phyloP scores from a whole-genome alignment of 2,888 invertebrate genomes.

The Serripes groenlandicus region DNA sequence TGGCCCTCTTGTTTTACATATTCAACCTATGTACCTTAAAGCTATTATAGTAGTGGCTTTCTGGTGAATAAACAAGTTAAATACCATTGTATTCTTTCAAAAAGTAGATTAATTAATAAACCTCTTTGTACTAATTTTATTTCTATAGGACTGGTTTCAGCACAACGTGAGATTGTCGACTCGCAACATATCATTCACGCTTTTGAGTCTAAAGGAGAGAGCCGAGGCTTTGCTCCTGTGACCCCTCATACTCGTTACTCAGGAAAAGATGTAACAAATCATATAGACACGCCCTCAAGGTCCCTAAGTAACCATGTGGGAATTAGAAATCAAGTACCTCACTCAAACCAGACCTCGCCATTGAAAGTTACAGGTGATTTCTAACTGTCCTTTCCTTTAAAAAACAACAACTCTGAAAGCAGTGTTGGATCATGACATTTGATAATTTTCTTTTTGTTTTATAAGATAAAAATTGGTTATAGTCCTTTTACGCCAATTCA shows the following conservation, averaged over 20 bases:
- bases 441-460: no score
- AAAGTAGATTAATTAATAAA: no score
- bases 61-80: no score
- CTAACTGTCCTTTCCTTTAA: no score
- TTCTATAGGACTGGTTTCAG: constrained; percentile 5
- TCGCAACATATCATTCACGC: constrained; percentile 85
- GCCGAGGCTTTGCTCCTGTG: constrained; percentile 74
- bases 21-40: no score
- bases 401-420: no score
- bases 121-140: not conserved
- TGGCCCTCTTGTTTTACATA: no score
- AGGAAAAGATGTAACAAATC: constrained; percentile 61
- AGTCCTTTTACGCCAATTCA: no score
- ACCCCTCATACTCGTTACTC: constrained; percentile 60
- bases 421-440: no score
- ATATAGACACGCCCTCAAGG: constrained; percentile 82
- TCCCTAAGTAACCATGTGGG: constrained; percentile 77
- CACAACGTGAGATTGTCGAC: constrained; percentile 73
- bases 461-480: no score
- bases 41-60: no score
- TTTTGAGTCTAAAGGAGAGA: constrained; percentile 75
- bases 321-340: constrained; percentile 30
- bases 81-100: no score
- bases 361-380: constrained; percentile 62
- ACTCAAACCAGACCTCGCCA: constrained; percentile 62